Evolutionary conservation across 2,888 invertebrate species (phyloP), one percentile per base, ranked within the genome.

Genomic region (Dendrolimus houi): DNA sequence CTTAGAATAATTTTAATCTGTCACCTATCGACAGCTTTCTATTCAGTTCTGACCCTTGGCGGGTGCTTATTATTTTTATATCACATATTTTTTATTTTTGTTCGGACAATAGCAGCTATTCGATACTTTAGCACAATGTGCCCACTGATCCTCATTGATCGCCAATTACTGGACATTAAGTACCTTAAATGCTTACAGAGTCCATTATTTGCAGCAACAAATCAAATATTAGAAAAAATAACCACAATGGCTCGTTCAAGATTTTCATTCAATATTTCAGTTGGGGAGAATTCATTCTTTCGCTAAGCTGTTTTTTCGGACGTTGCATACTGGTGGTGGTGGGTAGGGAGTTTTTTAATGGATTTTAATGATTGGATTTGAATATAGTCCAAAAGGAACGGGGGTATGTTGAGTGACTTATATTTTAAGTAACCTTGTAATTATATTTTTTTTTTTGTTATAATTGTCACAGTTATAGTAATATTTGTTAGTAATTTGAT

Each of bases 141-240:
- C 90, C 90, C 90, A 90, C 85, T 88, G 90, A 90, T 89, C 89
- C 89, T 87, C 86, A 90, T 89, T 90, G 88, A 90, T 87, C 88
- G 87, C 88, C 90, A 89, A 90, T 90, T 90, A 90, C 90, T 83
- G 89, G 90, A 90, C 90, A 89, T 89, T 88, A 89, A 90, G 90
- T 89, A 89, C 88, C 87, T 87, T 75, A 81, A 87, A 84, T 81
- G 87, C 87, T 80, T 87, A 88, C 87, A 81, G 87, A 80, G 79
- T 79, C 79, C 79, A 81, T 77, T 87, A 88, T 89, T 90, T 89
- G 85, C 89, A 84, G 84, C 73, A 85, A 89, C 89, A 88, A 89
- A 89, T 89, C 86, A 89, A 83, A 88, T 79, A 77, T 73, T 72
- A 73, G 77, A 78, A 72, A 83, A 77, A 78, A 59, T 55, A 77